A percentile compares a stretch with the other conserved stretches of the same genome.
Evolutionary conservation across 37 sponge, comb jelly and placozoan genomes (phyloP).

Genomic region (Tethya wilhelma): DNA sequence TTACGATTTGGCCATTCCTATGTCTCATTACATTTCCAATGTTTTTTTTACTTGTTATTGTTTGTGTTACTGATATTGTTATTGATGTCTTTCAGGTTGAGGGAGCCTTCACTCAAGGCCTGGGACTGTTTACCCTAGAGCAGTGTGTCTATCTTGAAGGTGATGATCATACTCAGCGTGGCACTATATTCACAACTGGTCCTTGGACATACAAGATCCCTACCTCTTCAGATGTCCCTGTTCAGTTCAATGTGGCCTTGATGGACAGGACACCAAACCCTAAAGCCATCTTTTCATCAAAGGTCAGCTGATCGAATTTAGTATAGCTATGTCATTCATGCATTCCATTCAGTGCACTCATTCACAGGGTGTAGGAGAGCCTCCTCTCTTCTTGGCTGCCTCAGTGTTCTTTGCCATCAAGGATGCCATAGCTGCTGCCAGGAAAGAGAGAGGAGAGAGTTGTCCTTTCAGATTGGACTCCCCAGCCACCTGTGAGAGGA

Average conservation of each 20-base stretch:
- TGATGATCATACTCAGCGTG: conserved; percentile 28
- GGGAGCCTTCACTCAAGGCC: conserved; percentile 86
- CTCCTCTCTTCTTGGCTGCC: conserved; percentile 88
- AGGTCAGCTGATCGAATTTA: conserved; percentile 31
- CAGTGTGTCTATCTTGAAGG: conserved; percentile 74
- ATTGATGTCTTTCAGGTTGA: conserved; percentile 66
- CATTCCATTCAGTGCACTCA: too few relatives aligned
- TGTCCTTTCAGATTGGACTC: conserved; percentile 52
- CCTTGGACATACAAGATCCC: conserved; percentile 91
- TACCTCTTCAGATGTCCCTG: conserved; percentile 66
- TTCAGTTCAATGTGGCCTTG: conserved; percentile 77
- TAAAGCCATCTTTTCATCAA: conserved; percentile 80
- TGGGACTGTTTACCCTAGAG: conserved; percentile 75
- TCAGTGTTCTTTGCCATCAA: conserved; percentile 86
- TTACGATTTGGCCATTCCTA: too few relatives aligned
- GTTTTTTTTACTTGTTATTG: too few relatives aligned
- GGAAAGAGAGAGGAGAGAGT: conserved; percentile 52
- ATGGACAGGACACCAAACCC: conserved; percentile 68
- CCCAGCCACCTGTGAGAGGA: conserved; percentile 87
- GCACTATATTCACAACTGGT: conserved; percentile 65
- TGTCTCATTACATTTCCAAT: too few relatives aligned
- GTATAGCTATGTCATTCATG: neutral
- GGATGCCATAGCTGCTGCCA: conserved; percentile 68
- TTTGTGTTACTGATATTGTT: too few relatives aligned
- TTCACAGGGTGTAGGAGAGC: conserved; percentile 93